These are phyloP conservation scores for Macroramphosus scolopax DNA, from an alignment of 2,797 vertebrate genomes.

Conservation along the genomic window DNA sequence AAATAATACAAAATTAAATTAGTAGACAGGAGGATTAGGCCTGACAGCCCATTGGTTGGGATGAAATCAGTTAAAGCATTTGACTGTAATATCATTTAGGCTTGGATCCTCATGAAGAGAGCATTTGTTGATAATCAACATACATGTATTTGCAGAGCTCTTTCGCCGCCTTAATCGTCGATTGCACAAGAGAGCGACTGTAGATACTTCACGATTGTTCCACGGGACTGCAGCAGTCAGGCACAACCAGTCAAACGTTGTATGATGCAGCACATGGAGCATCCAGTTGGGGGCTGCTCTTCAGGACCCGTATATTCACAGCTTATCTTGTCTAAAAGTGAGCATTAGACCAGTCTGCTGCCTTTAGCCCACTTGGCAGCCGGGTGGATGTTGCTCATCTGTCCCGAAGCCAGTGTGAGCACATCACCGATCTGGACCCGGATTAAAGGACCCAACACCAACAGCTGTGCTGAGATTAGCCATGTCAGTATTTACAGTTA, in stretches of 20 bases:
- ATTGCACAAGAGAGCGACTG: too few relatives aligned
- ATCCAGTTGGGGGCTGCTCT: slow-evolving; percentile 26
- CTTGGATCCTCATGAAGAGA: too few relatives aligned
- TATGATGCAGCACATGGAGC: slow-evolving; percentile 49
- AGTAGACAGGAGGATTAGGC: too few relatives aligned
- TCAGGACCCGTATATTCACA: slow-evolving; percentile 52
- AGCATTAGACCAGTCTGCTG: slow-evolving; percentile 63
- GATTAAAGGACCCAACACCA: slow-evolving; percentile 75
- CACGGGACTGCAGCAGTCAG: slow-evolving; percentile 16
- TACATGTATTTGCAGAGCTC: too few relatives aligned
- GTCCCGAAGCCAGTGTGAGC: slow-evolving; percentile 70
- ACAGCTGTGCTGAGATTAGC: slow-evolving; percentile 79
- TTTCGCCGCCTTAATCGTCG: too few relatives aligned
- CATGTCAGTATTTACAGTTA: slow-evolving; percentile 76
- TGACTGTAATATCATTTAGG: too few relatives aligned
- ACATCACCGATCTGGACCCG: slow-evolving; percentile 72
- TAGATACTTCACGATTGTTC: too few relatives aligned
- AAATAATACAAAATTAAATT: too few relatives aligned
- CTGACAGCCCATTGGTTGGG: too few relatives aligned
- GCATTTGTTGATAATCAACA: too few relatives aligned
- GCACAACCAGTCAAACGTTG: slow-evolving; percentile 39
- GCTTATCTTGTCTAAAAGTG: slow-evolving; percentile 68
- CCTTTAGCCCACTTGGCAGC: slow-evolving; percentile 75
- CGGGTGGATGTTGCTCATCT: slow-evolving; percentile 73
- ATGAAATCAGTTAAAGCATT: too few relatives aligned